Percentiles rank a stretch among this genome's conserved stretches.
These are phyloP conservation scores for Antennarius maculatus DNA, from an alignment of 2,797 vertebrate genomes.

Conservation along the genomic window DNA sequence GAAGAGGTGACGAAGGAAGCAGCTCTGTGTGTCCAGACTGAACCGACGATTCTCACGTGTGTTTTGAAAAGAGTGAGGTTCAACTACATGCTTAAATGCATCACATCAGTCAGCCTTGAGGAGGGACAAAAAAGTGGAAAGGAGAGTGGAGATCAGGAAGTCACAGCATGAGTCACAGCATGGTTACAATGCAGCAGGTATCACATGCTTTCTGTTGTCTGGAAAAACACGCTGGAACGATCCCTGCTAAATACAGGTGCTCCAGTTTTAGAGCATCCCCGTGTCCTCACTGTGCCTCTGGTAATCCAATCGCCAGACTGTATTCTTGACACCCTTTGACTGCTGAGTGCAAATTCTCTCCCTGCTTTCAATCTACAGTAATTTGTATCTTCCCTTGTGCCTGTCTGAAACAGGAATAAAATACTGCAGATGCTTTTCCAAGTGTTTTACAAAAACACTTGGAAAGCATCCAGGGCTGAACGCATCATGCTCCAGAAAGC, in stretches of 20 bases:
- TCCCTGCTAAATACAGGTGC: slow-evolving; percentile 1
- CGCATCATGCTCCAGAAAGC: slow-evolving; percentile 70
- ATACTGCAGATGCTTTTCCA: too few species aligned
- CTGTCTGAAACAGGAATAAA: slow-evolving; percentile 60
- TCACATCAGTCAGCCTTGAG: slow-evolving; percentile 19
- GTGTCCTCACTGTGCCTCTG: slow-evolving; percentile 18
- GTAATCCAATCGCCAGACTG: slow-evolving; percentile 19
- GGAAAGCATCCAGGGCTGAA: slow-evolving; percentile 66
- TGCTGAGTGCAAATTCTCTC: slow-evolving; percentile 16
- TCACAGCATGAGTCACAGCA: slow-evolving; percentile 6
- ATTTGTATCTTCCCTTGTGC: slow-evolving; percentile 40
- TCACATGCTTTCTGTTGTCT: not conserved
- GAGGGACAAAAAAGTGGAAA: slow-evolving; percentile 24
- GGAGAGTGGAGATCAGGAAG: slow-evolving; percentile 8
- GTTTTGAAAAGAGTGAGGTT: slow-evolving; percentile 8
- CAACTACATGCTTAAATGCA: not conserved
- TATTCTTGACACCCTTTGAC: slow-evolving; percentile 12
- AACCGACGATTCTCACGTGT: slow-evolving; percentile 3
- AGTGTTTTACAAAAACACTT: slow-evolving; percentile 57
- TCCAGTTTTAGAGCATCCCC: slow-evolving; percentile 4
- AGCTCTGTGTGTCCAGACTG: slow-evolving; percentile 64
- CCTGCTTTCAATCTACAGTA: slow-evolving; percentile 23
- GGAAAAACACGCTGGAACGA: slow-evolving; percentile 4
- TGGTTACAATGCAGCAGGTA: slow-evolving; percentile 13
- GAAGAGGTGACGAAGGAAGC: slow-evolving; percentile 60